Conservation (phyloP, 2,888 invertebrate species). For the Epistrophe eligans region DNA sequence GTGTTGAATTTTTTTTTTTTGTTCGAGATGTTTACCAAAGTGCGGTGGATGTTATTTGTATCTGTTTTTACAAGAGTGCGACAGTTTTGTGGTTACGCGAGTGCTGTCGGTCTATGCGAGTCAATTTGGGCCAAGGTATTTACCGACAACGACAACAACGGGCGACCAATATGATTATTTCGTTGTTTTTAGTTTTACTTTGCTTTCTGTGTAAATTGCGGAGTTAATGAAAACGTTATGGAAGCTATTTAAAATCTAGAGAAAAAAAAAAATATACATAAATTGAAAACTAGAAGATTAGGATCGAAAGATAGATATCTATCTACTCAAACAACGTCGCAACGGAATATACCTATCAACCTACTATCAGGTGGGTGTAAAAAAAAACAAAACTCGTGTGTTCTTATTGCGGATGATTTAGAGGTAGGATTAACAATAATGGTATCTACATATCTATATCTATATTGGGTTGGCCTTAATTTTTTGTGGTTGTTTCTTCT, state of each 20-base stretch:
- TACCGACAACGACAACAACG: constrained; percentile 19
- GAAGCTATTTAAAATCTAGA: constrained; percentile 55
- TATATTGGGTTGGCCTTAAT: constrained; percentile 34
- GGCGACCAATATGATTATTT: constrained; percentile 45
- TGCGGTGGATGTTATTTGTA: constrained; percentile 75
- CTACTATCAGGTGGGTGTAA: constrained; percentile 26
- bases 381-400: neutral
- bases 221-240: constrained; percentile 70
- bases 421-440: constrained; percentile 10
- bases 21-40: constrained; percentile 70
- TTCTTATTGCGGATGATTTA: constrained; percentile 4
- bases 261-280: constrained; percentile 3
- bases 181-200: constrained; percentile 36
- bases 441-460: neutral
- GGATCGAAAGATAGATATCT: neutral
- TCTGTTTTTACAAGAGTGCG: constrained; percentile 75
- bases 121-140: constrained; percentile 76
- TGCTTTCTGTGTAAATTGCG: constrained; percentile 40
- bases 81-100: constrained; percentile 75
- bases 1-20: constrained; percentile 23
- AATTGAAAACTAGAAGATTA: constrained; percentile 38
- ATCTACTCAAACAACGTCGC: neutral
- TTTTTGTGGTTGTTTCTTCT: constrained; percentile 5
- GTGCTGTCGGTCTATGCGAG: constrained; percentile 66
- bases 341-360: neutral